Base-by-base conservation (phyloP, 2,113 vertebrate species). In the Brachyhypopomus occidentalis region DNA sequence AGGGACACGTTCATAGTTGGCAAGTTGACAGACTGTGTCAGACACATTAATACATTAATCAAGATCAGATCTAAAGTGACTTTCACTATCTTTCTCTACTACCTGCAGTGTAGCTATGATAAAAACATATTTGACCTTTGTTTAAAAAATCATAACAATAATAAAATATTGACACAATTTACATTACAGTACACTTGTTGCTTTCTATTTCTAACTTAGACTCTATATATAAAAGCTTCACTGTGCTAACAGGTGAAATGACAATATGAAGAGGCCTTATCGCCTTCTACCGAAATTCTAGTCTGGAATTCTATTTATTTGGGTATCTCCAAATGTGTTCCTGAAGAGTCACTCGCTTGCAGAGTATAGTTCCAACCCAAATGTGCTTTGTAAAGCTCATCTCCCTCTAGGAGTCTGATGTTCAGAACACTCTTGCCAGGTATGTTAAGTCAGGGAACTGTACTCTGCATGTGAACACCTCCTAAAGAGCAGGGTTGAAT, bases 11-110 rank as follows among this genome's bases (percentile, higher is more conserved):
- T 89, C 79, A 88, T 88, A 89, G 88, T 88, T 90, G 88, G 89
- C 89, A 91, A 90, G 89, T 91, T 88, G 90, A 91, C 89, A 89
- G 90, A 92, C 89, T 89, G 88, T 87, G 88, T 92, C 92, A 91
- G 88, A 91, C 90, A 93, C 89, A 90, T 89, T 92, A 92, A 92
- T 92, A 93, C 90, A 91, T 92, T 88, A 92, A 92, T 91, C 89
- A 89, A 88, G 86, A 82, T 59, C 87, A 88, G 86, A 88, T 89
- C 86, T 91, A 91, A 89, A 90, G 91, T 86, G 78, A 90, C 89
- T 93, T 91, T 91, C 89, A 75, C 83, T 83, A 73, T 75, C 89
- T 86, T 89, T 88, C 91, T 77, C 90, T 89, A 87, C 93, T 87
- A 91, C 83, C 76, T 22, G 84, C 89, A 88, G 89, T 91, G 89